Base-by-base conservation (phyloP, 2,888 invertebrate species). In the Oeneis ivallda region DNA sequence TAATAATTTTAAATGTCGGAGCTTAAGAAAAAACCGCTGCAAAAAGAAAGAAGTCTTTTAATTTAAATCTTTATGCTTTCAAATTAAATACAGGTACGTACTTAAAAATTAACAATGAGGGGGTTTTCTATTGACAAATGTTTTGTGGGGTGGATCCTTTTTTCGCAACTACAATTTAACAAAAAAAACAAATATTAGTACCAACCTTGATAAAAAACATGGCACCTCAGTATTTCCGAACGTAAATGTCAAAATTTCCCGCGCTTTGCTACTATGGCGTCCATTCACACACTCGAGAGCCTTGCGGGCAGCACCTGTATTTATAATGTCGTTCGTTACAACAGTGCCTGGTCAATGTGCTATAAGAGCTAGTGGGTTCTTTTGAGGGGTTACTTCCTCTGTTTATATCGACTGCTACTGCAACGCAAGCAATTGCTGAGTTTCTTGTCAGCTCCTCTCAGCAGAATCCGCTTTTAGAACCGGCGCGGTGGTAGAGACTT, bases 321-420 rank as follows among this genome's bases (percentile, higher is more conserved):
- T 89, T 91, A 91, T 91, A 91, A 91, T 81, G 88, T 91, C 83
- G 86, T 82, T 81, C 79, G 81, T 86, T 85, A 81, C 87, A 84
- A 83, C 84, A 84, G 82, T 26, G 37, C 75, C 76, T 57, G 74
- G 74, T 71, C 76, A 75, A 86, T 85, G 34, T 52, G 7, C 34
- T 49, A 15, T 10, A 26, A 56, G 56, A 56, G 56, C 17, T 19
- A 13, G 56, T n/a, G 41, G 56, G 5, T 4, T 10, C 0, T 39
- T 37, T 39, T 11, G 10, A 54, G 15, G 8, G 10, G 13, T 11
- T 34, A 1, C 11, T 53, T n/a, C 7, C n/a, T 6, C 13, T 13
- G 5, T 43, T 6, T 6, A 5, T 26, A 26, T 26, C 26, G 5
- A 26, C 26, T 26, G 5, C 26, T 26, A 26, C 26, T 26, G 3